Evolutionary conservation across 1,140 invertebrate genomes (phyloP).

Genomic region (Drosophila miranda): DNA sequence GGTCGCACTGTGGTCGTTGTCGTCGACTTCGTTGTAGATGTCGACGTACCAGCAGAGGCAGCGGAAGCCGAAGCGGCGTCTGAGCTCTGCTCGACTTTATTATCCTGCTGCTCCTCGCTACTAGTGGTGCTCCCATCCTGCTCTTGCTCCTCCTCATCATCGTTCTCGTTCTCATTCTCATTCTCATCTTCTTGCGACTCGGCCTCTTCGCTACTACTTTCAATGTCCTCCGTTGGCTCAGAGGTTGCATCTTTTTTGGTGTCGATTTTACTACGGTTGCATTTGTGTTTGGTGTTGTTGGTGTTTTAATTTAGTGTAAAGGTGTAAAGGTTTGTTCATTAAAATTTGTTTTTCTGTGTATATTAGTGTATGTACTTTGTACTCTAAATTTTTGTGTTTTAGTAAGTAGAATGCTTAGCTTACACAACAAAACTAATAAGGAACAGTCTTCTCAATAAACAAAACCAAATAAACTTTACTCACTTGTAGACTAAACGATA

Average conservation of each 20-base stretch:
- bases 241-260: slow-evolving; percentile 51
- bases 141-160: slow-evolving; percentile 52
- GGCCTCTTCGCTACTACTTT: slow-evolving; percentile 72
- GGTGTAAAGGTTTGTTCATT: slow-evolving; percentile 77
- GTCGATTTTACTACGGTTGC: slow-evolving; percentile 58
- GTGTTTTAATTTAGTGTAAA: slow-evolving; percentile 57
- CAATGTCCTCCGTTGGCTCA: slow-evolving; percentile 53
- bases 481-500: slow-evolving; percentile 81
- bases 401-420: slow-evolving; percentile 50
- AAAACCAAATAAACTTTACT: slow-evolving; percentile 49
- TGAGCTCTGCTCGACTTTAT: slow-evolving; percentile 65
- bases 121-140: slow-evolving; percentile 47
- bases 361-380: slow-evolving; percentile 31
- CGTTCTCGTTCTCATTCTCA: slow-evolving; percentile 46
- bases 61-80: slow-evolving; percentile 38
- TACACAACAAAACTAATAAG: slow-evolving; percentile 67
- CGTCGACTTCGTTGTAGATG: background rate
- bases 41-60: slow-evolving; percentile 25
- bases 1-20: slow-evolving; percentile 22
- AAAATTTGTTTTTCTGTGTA: slow-evolving; percentile 53
- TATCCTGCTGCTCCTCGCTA: slow-evolving; percentile 68
- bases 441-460: slow-evolving; percentile 34
- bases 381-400: slow-evolving; percentile 52
- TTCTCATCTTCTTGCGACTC: slow-evolving; percentile 62
- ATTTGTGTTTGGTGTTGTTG: slow-evolving; percentile 51